Evolutionary conservation across 1,140 invertebrate species (phyloP), one percentile per base, ranked within the genome.

Genomic region (Tyrophagus putrescentiae): DNA sequence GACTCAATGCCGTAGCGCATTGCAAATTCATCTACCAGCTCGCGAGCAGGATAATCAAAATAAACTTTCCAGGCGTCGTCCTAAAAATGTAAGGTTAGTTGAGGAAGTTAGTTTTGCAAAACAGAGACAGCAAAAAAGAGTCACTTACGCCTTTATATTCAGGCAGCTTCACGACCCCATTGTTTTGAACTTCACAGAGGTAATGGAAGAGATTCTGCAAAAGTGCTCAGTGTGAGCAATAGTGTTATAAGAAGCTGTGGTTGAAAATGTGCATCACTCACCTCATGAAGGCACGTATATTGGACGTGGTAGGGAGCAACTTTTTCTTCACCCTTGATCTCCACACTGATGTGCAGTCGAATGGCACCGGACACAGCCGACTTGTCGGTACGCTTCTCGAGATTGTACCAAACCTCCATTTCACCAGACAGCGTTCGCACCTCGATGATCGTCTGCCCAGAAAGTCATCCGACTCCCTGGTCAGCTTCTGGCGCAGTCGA

Each of bases 321-420:
- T 75, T 98, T 98, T 76, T 98, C 96, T 72, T 99, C 96, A 57
- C 96, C 96, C 68, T 99, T 99, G 66, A 99, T 99, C 75, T 99
- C 96, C 0, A 99, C 96, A 68, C 90, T 97, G 70, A 99, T 99
- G 73, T 98, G 94, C 33, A 99, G 78, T 36, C 94, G 80, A 66
- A 99, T 98, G 54, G 96, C 94, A 56, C 96, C 96, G 0, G 93
- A 98, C 7, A 99, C 96, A 6, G 95, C 95, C 16, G 94, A 98
- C 74, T 98, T 98, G 75, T 98, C 95, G 0, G 95, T 98, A 63
- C 96, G 77, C 72, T 99, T 99, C 70, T 98, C 95, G 31, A 68
- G 50, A 45, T 68, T 98, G 74, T 98, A 98, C 94, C 94, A 98
- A 4, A 98, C 94, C 75, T 98, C 94, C 94, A 98, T 98, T 76